Percentiles rank a stretch among this genome's conserved stretches.
Evolutionary conservation across 1,140 invertebrate species (phyloP).

Genomic region (Pseudomyrmex flavicornis): DNA sequence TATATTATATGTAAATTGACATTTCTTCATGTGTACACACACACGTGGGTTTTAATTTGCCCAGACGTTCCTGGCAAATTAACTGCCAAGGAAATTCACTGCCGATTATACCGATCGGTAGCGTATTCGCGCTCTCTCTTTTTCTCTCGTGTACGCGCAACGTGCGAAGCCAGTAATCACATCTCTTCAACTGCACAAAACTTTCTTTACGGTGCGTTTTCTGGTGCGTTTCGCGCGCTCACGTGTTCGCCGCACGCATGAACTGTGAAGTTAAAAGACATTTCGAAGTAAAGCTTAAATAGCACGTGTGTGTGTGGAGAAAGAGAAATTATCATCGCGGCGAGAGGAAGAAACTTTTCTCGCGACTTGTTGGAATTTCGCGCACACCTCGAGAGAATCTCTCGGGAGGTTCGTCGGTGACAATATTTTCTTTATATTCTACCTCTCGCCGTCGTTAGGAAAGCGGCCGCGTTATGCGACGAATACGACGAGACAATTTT

Average conservation of each 20-base stretch:
- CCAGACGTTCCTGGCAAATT: not conserved
- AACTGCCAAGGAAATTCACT: no score
- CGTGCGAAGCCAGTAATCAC: not conserved
- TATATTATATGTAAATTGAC: no score
- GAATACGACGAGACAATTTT: slow-evolving; percentile 3
- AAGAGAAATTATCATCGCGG: not conserved
- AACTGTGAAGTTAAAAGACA: slow-evolving; percentile 44
- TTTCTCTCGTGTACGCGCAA: not conserved
- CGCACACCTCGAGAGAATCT: not conserved
- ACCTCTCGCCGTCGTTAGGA: slow-evolving; percentile 63
- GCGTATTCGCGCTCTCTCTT: no score
- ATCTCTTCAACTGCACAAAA: no score
- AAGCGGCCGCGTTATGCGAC: slow-evolving; percentile 37
- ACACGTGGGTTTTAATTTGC: not conserved
- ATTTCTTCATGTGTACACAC: not conserved
- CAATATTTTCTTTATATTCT: slow-evolving; percentile 69
- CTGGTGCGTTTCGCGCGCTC: not conserved
- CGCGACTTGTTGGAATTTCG: slow-evolving; percentile 15
- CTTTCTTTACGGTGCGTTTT: not conserved
- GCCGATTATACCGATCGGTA: no score
- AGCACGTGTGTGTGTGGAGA: slow-evolving; percentile 1
- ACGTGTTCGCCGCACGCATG: not conserved
- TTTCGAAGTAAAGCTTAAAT: slow-evolving; percentile 12
- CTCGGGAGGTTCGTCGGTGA: slow-evolving; percentile 46
- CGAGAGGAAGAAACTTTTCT: slow-evolving; percentile 56